These are phyloP conservation scores for Bubalus kerabau DNA, from an alignment of 2,113 vertebrate genomes.

Conservation along the genomic window DNA sequence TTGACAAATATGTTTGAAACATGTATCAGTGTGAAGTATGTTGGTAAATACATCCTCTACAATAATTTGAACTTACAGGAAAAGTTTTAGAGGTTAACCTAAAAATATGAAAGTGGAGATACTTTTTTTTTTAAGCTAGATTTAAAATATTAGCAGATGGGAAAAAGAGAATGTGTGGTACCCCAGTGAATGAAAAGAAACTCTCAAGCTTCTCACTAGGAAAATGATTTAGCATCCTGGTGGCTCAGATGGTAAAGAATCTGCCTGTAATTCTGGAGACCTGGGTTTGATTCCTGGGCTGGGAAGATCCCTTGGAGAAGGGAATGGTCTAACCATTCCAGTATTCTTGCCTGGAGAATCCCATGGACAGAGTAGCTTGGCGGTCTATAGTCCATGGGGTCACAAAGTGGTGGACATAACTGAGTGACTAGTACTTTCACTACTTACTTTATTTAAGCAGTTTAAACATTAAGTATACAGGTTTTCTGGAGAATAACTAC, in stretches of 20 bases:
- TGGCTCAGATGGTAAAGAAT: background rate
- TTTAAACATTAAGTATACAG: background rate
- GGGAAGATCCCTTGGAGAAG: background rate
- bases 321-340: background rate
- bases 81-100: background rate
- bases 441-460: background rate
- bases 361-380: background rate
- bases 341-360: background rate
- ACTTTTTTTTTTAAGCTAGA: background rate
- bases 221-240: background rate
- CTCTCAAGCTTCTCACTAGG: background rate
- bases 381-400: background rate
- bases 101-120: background rate
- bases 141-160: background rate
- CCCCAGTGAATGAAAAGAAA: background rate
- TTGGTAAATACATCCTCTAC: background rate
- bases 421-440: background rate
- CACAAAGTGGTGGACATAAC: background rate
- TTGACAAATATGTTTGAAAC: constrained; percentile 20
- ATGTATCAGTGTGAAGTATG: background rate
- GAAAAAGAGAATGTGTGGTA: background rate
- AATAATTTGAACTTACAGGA: background rate
- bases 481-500: background rate
- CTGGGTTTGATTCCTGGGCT: background rate
- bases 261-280: background rate